These are phyloP conservation scores for Panulirus ornatus DNA, from an alignment of 1,140 invertebrate genomes.

Conservation along the genomic window DNA sequence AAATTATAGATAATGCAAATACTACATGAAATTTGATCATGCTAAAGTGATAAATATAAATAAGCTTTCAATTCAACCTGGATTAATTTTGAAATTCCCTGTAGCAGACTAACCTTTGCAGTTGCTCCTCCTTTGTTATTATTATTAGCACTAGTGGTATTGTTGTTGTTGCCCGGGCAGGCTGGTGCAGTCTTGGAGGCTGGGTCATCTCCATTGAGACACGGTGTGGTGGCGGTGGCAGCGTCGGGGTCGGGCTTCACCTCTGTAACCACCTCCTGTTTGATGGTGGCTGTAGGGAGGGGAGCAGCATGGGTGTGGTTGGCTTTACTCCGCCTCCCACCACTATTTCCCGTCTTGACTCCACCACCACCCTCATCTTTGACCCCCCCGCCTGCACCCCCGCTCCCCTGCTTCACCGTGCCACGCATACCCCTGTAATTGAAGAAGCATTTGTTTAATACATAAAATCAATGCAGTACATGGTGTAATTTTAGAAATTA, in stretches of 20 bases:
- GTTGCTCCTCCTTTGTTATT: slow-evolving; percentile 40
- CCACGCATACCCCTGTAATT: slow-evolving; percentile 58
- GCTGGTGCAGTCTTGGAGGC: slow-evolving; percentile 34
- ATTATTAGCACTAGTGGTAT: slow-evolving; percentile 57
- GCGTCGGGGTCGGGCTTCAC: slow-evolving; percentile 61
- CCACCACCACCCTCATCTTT: slow-evolving; percentile 48
- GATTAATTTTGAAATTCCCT: neutral
- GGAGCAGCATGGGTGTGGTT: slow-evolving; percentile 49
- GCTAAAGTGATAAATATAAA: too few relatives aligned
- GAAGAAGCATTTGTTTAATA: too few relatives aligned
- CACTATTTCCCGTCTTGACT: slow-evolving; percentile 16
- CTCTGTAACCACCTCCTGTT: slow-evolving; percentile 43
- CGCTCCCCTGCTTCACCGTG: slow-evolving; percentile 58
- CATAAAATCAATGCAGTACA: too few relatives aligned
- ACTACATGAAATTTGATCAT: neutral
- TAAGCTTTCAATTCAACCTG: neutral
- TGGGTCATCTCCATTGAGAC: slow-evolving; percentile 55
- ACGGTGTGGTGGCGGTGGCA: slow-evolving; percentile 39
- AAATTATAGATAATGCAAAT: neutral
- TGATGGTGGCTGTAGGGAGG: slow-evolving; percentile 45
- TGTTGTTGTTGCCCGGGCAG: slow-evolving; percentile 61
- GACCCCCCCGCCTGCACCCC: slow-evolving; percentile 48
- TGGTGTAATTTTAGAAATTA: too few relatives aligned
- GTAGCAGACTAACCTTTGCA: slow-evolving; percentile 28
- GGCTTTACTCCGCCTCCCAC: slow-evolving; percentile 52